Percentiles rank a stretch among this genome's conserved stretches.
Conservation (phyloP, 2,888 invertebrate species). For the Euzophera pinguis region DNA sequence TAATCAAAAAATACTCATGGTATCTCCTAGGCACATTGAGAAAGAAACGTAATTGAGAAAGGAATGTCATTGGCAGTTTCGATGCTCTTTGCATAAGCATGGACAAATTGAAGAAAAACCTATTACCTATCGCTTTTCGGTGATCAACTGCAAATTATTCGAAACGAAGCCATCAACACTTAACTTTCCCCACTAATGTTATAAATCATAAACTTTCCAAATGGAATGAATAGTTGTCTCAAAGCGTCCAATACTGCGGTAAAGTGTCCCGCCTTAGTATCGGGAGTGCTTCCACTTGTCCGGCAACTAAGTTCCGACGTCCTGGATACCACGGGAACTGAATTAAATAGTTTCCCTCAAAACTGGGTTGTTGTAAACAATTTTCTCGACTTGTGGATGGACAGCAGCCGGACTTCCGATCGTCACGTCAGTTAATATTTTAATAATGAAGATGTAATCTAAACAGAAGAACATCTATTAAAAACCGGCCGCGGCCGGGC, state of each 20-base stretch:
- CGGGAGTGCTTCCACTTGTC: slow-evolving; percentile 11
- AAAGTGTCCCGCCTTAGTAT: slow-evolving; percentile 8
- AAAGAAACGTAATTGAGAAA: too few species aligned
- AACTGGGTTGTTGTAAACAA: slow-evolving; percentile 67
- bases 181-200: not conserved
- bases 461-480: too few species aligned
- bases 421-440: not conserved
- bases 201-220: not conserved
- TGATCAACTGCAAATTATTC: not conserved
- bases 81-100: too few species aligned
- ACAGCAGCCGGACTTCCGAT: not conserved
- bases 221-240: slow-evolving; percentile 3
- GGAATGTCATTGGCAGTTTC: too few species aligned
- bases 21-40: too few species aligned
- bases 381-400: slow-evolving; percentile 34
- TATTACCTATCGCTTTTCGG: too few species aligned
- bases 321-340: slow-evolving; percentile 49
- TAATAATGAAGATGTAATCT: too few species aligned
- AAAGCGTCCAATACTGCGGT: slow-evolving; percentile 8
- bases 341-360: slow-evolving; percentile 66
- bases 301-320: slow-evolving; percentile 46
- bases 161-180: not conserved
- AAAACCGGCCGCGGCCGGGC: too few species aligned
- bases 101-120: too few species aligned
- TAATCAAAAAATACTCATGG: too few species aligned